Evolutionary conservation across 2,888 invertebrate genomes (phyloP).

Genomic region (Meliscaeva auricollis): DNA sequence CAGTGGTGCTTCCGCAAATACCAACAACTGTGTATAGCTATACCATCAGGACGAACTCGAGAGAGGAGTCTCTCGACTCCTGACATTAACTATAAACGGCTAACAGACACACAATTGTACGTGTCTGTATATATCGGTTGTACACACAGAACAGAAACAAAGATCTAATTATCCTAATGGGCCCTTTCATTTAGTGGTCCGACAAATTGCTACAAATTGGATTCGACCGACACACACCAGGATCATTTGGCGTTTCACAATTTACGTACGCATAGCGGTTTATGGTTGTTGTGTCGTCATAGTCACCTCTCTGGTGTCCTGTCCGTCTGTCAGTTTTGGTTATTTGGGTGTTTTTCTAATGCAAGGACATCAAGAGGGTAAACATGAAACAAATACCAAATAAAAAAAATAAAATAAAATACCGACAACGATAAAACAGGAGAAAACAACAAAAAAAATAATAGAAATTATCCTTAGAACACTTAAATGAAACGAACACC

Average conservation of each 20-base stretch:
- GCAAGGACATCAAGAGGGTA: constrained; percentile 54
- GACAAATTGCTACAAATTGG: constrained; percentile 76
- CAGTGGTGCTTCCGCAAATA: constrained; percentile 8
- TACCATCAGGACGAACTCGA: constrained; percentile 27
- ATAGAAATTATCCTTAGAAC: constrained; percentile 74
- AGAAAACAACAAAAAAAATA: constrained; percentile 34
- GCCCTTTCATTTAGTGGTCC: constrained; percentile 76
- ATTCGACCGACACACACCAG: constrained; percentile 73
- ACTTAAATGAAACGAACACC: constrained; percentile 76
- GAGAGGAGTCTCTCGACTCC: constrained; percentile 14
- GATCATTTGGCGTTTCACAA: constrained; percentile 75
- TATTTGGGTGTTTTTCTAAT: constrained; percentile 49
- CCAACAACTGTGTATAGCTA: constrained; percentile 47
- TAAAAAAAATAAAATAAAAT: constrained; percentile 9
- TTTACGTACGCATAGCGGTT: constrained; percentile 74
- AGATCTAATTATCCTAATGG: constrained; percentile 77
- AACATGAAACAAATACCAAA: constrained; percentile 29
- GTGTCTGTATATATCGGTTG: neutral
- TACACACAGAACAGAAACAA: constrained; percentile 57
- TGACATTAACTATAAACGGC: constrained; percentile 36
- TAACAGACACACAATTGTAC: constrained; percentile 59
- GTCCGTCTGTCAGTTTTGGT: constrained; percentile 59
- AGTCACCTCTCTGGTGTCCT: constrained; percentile 53
- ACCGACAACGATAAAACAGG: neutral
- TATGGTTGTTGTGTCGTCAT: constrained; percentile 61